Evolutionary conservation across 2,113 vertebrate species (phyloP).

Genomic region (Saguinus imperator): DNA sequence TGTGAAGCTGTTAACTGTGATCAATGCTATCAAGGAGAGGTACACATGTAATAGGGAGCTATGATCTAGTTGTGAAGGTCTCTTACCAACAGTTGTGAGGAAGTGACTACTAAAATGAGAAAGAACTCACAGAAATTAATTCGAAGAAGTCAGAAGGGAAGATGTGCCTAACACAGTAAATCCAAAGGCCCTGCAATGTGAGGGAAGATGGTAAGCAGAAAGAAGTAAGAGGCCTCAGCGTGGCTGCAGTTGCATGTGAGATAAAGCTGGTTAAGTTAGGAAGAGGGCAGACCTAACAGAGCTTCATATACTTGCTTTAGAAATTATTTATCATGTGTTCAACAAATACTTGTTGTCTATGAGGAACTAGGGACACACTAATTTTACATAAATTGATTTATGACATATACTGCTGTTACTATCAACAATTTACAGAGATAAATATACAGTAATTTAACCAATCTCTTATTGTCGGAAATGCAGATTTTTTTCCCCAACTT

Average conservation of each 20-base stretch:
- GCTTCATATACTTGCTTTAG: neutral
- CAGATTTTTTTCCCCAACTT: neutral
- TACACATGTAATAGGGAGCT: rapidly evolving
- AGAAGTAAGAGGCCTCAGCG: rapidly evolving
- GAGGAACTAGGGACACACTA: neutral
- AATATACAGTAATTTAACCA: neutral
- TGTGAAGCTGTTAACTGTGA: neutral
- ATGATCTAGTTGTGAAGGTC: neutral
- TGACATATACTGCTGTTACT: neutral
- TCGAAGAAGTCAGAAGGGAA: neutral
- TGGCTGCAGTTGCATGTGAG: rapidly evolving
- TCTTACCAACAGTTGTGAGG: neutral
- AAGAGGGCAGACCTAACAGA: neutral
- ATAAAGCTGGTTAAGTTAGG: neutral
- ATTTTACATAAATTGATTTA: neutral
- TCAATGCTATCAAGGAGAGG: neutral
- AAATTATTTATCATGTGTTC: neutral
- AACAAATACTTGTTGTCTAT: neutral
- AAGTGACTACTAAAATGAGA: neutral
- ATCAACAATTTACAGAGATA: neutral
- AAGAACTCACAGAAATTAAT: neutral
- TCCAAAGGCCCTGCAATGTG: neutral
- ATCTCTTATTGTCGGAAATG: neutral
- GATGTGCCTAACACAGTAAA: neutral
- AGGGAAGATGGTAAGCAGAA: neutral